Evolutionary conservation across 2,113 vertebrate species (phyloP), one percentile per base, ranked within the genome.

Genomic region (Marcusenius ussheri): DNA sequence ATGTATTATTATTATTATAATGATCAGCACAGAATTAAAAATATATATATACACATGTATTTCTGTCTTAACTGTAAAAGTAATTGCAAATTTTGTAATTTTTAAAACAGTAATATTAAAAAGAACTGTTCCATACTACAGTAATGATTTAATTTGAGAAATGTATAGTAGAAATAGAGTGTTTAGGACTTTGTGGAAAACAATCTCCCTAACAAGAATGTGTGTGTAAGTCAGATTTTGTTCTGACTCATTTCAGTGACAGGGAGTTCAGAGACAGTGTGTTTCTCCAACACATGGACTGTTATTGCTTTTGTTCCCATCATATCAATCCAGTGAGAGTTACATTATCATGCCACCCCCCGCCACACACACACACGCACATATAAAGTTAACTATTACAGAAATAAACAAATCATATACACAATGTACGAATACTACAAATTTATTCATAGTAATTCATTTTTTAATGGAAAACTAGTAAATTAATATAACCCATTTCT

Each of bases 191-290:
- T 88, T 88, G 47, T 15, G 39, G 85, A 77, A 80, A 31, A 88
- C 50, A 56, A 77, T 80, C 85, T 90, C 24, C 86, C 15, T 24
- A 56, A 88, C 86, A 53, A 86, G 66, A 62, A 39, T 35, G 56
- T 62, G 7, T 62, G 56, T 27, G 31, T 27, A 88, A 83, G 85
- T 90, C 66, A 35, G 83, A 88, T 90, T 90, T 62, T 83, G 85
- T 80, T 80, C 90, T 88, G 49, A 62, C 70, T 90, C 85, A 90
- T 66, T 90, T 87, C 66, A 88, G 49, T 80, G 70, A 90, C 66
- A 77, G 62, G 47, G 27, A 46, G 70, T 88, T 83, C 49, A 39
- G 70, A 88, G 50, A 86, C 53, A 49, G 39, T 42, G 83, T 90
- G 62, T 88, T 56, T 70, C 56, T 13, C 87, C 84, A 85, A 53